These are phyloP conservation scores for Peromyscus melanophrys DNA, from an alignment of 2,797 vertebrate species.

Conservation along the genomic window DNA sequence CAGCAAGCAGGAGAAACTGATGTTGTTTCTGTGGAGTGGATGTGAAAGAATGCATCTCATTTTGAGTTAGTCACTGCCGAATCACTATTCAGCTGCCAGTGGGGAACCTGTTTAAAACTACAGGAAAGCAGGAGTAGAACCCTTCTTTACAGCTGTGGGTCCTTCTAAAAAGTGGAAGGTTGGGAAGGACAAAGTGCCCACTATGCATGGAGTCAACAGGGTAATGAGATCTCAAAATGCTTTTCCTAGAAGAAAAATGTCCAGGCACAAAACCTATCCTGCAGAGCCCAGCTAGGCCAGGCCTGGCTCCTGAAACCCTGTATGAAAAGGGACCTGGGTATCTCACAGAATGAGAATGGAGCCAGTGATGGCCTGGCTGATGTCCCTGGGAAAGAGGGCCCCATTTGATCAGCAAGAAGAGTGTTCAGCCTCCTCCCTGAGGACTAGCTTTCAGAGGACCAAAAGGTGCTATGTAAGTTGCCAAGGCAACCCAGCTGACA, in stretches of 20 bases:
- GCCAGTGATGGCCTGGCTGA: not conserved
- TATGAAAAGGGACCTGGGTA: not conserved
- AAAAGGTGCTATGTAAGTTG: not conserved
- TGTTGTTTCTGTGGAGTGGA: not conserved
- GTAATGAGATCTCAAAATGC: not conserved
- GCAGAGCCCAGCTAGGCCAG: not conserved
- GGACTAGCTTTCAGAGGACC: not conserved
- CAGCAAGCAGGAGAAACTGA: not conserved
- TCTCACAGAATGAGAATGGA: not conserved
- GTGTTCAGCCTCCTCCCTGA: not conserved
- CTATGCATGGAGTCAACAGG: not conserved
- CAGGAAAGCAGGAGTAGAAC: not conserved
- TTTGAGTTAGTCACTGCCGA: not conserved
- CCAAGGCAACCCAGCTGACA: not conserved
- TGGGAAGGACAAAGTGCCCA: not conserved
- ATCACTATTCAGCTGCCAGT: not conserved
- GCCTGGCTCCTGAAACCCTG: not conserved
- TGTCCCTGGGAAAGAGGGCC: not conserved
- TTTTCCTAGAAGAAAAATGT: not conserved
- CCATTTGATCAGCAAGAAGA: not conserved
- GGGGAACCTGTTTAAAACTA: constrained; percentile 2
- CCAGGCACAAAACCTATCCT: not conserved
- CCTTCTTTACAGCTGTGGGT: not conserved
- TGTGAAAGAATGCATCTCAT: not conserved
- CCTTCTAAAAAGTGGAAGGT: not conserved